phyloP scores from a whole-genome alignment of 1,140 invertebrate genomes.

The Homalodisca vitripennis region DNA sequence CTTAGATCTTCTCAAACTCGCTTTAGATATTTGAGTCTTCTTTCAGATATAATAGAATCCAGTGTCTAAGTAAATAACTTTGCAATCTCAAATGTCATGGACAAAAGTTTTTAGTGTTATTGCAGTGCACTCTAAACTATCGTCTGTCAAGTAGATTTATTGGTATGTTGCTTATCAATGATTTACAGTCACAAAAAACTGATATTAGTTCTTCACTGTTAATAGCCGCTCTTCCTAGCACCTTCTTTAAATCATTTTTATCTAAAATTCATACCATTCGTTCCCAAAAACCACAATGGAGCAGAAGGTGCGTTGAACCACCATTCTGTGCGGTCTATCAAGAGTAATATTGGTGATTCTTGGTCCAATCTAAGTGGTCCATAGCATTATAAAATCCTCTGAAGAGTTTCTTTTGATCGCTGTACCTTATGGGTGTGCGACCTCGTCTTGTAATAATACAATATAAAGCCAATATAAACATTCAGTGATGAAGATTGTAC shows the following conservation, averaged over 20 bases:
- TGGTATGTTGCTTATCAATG: constrained; percentile 43
- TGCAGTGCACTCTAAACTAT: constrained; percentile 28
- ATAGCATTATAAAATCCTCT: not conserved
- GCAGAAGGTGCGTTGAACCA: not conserved
- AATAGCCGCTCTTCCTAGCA: constrained; percentile 25
- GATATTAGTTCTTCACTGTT: constrained; percentile 30
- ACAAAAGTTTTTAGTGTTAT: constrained; percentile 41
- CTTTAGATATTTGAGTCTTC: constrained; percentile 4
- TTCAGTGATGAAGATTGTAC: not conserved
- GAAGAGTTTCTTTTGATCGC: constrained; percentile 48
- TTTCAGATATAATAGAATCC: not conserved
- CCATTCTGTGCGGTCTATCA: not conserved
- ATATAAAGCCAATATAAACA: not conserved
- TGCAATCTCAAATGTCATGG: constrained; percentile 35
- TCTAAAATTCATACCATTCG: constrained; percentile 27
- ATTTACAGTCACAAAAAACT: constrained; percentile 30
- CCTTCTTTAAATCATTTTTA: constrained; percentile 28
- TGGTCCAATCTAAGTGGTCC: not conserved
- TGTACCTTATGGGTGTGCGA: constrained; percentile 44
- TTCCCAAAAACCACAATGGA: not conserved
- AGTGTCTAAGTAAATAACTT: constrained; percentile 35
- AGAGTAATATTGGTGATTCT: not conserved
- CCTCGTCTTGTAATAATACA: constrained; percentile 45
- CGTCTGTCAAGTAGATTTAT: constrained; percentile 40
- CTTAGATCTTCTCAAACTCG: constrained; percentile 1